A percentile compares a stretch with the other conserved stretches of the same genome.
These are phyloP conservation scores for Agrotis exclamationis DNA, from an alignment of 2,888 invertebrate genomes.

Conservation along the genomic window DNA sequence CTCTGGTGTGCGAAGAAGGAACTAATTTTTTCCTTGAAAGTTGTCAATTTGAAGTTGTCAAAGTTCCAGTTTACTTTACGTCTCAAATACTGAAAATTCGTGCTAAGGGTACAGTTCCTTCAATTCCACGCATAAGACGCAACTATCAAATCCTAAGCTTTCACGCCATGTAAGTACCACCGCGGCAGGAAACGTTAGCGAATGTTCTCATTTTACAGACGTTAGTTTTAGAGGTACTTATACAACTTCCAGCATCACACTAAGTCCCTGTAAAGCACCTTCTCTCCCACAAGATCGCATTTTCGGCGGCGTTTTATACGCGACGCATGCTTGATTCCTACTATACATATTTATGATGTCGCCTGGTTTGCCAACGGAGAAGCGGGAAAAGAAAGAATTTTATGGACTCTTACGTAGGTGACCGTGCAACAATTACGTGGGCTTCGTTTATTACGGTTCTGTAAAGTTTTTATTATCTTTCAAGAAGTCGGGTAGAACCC, in stretches of 20 bases:
- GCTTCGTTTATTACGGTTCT: conserved; percentile 57
- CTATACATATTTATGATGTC: conserved; percentile 90
- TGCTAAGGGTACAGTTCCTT: no score
- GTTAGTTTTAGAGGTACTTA: conserved; percentile 14
- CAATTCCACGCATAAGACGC: not conserved
- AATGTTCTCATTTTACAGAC: not conserved
- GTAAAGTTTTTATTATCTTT: conserved; percentile 42
- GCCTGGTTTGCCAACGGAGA: conserved; percentile 77
- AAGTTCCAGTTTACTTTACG: no score
- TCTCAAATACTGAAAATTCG: no score
- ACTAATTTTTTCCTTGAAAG: no score
- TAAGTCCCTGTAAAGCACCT: conserved; percentile 72
- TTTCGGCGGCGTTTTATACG: conserved; percentile 90
- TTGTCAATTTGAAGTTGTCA: no score
- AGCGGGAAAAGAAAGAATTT: conserved; percentile 83
- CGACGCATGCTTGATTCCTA: conserved; percentile 90
- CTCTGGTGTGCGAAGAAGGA: no score
- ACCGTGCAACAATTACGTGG: conserved; percentile 76
- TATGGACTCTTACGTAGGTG: conserved; percentile 84
- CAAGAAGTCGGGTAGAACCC: not conserved
- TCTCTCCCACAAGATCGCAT: conserved; percentile 88
- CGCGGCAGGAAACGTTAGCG: not conserved
- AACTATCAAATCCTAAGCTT: not conserved
- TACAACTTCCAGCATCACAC: conserved; percentile 66
- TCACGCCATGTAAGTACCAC: not conserved